Evolutionary conservation across 2,888 invertebrate species (phyloP).

Genomic region (Odontocerum albicorne): DNA sequence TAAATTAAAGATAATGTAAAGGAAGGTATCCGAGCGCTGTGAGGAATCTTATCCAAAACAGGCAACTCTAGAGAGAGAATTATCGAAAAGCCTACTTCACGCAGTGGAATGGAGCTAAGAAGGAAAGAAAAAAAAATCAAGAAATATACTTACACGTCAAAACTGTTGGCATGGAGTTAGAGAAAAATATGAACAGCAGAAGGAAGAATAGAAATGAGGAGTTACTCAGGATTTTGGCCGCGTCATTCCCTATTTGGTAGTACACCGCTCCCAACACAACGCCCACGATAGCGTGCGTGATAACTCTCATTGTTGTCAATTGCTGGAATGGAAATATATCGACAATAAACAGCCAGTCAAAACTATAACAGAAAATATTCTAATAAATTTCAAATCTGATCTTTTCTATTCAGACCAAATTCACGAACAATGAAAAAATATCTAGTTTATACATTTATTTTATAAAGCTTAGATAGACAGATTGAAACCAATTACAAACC

Average conservation of each 20-base stretch:
- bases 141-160: slow-evolving; percentile 62
- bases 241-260: slow-evolving; percentile 60
- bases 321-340: slow-evolving; percentile 43
- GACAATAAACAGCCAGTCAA: slow-evolving; percentile 2
- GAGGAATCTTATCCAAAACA: too few species aligned
- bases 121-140: too few species aligned
- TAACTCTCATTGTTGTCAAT: slow-evolving; percentile 51
- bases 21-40: too few species aligned
- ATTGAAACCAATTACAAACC: too few species aligned
- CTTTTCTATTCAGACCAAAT: not conserved
- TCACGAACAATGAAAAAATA: not conserved
- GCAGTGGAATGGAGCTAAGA: too few species aligned
- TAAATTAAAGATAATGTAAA: too few species aligned
- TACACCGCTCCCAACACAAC: slow-evolving; percentile 60
- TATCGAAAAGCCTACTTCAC: too few species aligned
- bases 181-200: slow-evolving; percentile 62
- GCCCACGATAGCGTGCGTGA: slow-evolving; percentile 57
- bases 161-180: slow-evolving; percentile 65
- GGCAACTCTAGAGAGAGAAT: too few species aligned
- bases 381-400: not conserved
- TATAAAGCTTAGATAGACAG: too few species aligned
- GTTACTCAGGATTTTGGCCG: slow-evolving; percentile 56
- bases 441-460: too few species aligned
- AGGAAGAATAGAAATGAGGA: slow-evolving; percentile 63
- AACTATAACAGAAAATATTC: not conserved